Base-by-base conservation (phyloP, 1,140 invertebrate species). In the Brachionus angularis region DNA sequence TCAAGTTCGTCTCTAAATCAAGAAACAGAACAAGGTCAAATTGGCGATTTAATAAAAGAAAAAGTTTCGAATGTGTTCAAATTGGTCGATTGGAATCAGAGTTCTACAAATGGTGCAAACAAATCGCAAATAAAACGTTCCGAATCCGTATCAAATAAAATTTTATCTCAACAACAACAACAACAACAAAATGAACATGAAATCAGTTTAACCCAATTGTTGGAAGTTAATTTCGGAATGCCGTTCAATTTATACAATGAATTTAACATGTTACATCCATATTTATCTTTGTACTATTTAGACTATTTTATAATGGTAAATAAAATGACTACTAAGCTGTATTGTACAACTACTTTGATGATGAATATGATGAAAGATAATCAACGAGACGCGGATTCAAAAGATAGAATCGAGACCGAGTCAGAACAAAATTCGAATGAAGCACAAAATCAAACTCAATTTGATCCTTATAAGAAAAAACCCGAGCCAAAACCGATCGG, bases 251-350 rank as follows among this genome's bases (percentile, higher is more conserved):
- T 75, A 23, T 75, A 72, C 71, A 77, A 78, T 14, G 75, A 89
- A 86, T 94, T 94, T 39, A 91, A 90, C 77, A 84, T 97, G 7
- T 96, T 93, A 79, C 86, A 96, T 80, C 95, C 96, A 33, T 98
- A 98, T 81, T 84, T 98, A 55, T 96, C 93, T 3, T 83, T 98
- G 46, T 91, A 93, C 74, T 96, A 94, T 80, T 87, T 96, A 82
- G 94, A 98, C 83, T 82, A 96, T 46, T 80, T 98, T 50, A 67
- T 46, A 29, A 67, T 33, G 10, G 47, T 67, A 0, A 67, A 67
- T 36, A 67, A 67, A 29, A 67, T 67, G 62, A 67, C 23, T 21
- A 67, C 62, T 21, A 67, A 67, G 47, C 36, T 67, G 27, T 67
- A 36, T 34, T 67, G 62, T 34, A 67, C 62, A 8, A 67, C 62